Evolutionary conservation across 2,113 vertebrate genomes (phyloP).

Genomic region (Pseudorhombus dupliciocellatus): DNA sequence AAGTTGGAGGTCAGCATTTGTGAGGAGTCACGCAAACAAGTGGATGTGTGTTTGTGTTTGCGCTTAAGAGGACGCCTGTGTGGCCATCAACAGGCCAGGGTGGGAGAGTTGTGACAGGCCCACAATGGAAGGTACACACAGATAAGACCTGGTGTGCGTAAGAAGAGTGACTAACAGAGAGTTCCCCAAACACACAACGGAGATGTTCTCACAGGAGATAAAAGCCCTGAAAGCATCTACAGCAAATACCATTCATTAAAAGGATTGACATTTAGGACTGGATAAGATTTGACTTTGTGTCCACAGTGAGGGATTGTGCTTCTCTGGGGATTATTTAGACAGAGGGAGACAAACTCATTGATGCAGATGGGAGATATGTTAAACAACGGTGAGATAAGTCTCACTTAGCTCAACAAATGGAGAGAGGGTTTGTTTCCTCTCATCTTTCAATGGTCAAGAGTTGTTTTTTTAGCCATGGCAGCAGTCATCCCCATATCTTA

Average conservation of each 20-base stretch:
- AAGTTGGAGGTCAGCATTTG: slow-evolving; percentile 55
- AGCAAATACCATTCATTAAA: slow-evolving; percentile 63
- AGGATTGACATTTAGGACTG: slow-evolving; percentile 39
- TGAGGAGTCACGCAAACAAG: slow-evolving; percentile 33
- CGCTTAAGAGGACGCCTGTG: slow-evolving; percentile 58
- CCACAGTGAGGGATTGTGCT: slow-evolving; percentile 36
- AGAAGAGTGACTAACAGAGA: slow-evolving; percentile 44
- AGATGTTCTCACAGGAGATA: slow-evolving; percentile 57
- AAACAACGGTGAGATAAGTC: slow-evolving; percentile 56
- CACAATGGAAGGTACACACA: slow-evolving; percentile 63
- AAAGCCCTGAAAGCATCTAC: slow-evolving; percentile 39
- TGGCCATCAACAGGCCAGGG: slow-evolving; percentile 46
- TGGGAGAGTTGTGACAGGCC: slow-evolving; percentile 47
- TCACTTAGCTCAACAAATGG: slow-evolving; percentile 37
- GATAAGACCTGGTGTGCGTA: slow-evolving; percentile 61
- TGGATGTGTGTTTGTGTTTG: slow-evolving; percentile 59
- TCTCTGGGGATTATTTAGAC: slow-evolving; percentile 39
- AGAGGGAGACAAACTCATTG: slow-evolving; percentile 23
- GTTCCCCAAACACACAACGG: slow-evolving; percentile 69
- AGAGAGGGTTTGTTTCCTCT: slow-evolving; percentile 25
- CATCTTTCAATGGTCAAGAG: slow-evolving; percentile 10
- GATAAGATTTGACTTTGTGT: slow-evolving; percentile 43
- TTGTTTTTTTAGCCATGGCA: slow-evolving; percentile 11
- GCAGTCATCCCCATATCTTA: neutral
- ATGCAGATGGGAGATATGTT: slow-evolving; percentile 42